Evolutionary conservation across 2,888 invertebrate genomes (phyloP), one percentile per base, ranked within the genome.

Genomic region (Frankliniella fusca): DNA sequence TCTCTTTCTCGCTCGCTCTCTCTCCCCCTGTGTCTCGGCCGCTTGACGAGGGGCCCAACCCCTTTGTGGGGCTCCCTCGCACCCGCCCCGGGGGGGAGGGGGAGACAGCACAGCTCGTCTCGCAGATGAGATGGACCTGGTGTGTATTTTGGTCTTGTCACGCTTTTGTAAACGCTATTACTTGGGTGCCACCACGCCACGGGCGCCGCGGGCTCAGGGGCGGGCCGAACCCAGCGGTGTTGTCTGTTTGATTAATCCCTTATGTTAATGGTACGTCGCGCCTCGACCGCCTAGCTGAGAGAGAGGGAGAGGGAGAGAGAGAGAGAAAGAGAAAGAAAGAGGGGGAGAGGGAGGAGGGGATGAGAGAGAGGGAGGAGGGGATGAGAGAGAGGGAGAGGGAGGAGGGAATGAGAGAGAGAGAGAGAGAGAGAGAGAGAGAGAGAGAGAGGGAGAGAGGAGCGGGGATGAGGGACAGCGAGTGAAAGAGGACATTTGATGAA

Each of bases 101-200:
- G 61, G 61, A 7, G 15, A 7, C 15, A 15, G 15, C 61, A 61
- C 61, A 18, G n/a, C 61, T n/a, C 61, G 20, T 61, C 20, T 61
- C 61, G 18, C 61, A 23, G 70, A 27, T 27, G 70, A 76, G 70
- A 76, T 27, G 70, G 70, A 76, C 70, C 27, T 27, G 70, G 70
- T 76, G 70, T 76, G 70, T 76, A 76, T 76, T 76, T 76, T 27
- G 70, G 70, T 76, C 70, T 76, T 76, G 70, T 76, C 70, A 76
- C 70, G 70, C 70, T 23, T 76, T 27, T 76, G 70, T 76, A 76
- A 76, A 76, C 70, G 70, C 70, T 76, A 27, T 76, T 76, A 76
- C 70, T 76, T 76, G 27, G 70, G 27, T 11, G 70, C 27, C 70
- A n/a, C 70, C 15, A 5, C 54, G 15, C 54, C 54, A 5, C 54